Percentiles rank a stretch among this genome's conserved stretches.
Evolutionary conservation across 2,113 vertebrate genomes (phyloP).

Genomic region (Festucalex cinctus): DNA sequence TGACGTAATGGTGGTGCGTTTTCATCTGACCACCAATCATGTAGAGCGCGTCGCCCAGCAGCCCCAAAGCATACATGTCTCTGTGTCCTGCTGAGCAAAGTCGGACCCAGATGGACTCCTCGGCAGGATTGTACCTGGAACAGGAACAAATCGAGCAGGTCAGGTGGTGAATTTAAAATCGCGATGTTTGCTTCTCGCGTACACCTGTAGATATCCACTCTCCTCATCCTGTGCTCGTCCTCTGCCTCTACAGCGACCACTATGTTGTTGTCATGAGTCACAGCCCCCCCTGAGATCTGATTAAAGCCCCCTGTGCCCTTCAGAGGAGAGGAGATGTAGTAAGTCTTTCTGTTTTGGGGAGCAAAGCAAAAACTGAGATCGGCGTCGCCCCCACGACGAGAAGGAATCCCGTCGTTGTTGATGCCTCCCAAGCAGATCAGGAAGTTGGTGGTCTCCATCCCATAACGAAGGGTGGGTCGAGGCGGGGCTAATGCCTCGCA

Average conservation of each 20-base stretch:
- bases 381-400: slow-evolving; percentile 75
- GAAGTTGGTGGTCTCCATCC: slow-evolving; percentile 86
- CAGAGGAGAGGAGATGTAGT: slow-evolving; percentile 82
- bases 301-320: slow-evolving; percentile 71
- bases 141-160: slow-evolving; percentile 17
- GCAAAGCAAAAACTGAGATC: slow-evolving; percentile 86
- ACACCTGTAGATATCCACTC: slow-evolving; percentile 84
- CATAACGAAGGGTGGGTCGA: slow-evolving; percentile 78
- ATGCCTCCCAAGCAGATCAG: slow-evolving; percentile 86
- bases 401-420: slow-evolving; percentile 65
- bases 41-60: slow-evolving; percentile 70
- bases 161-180: not conserved
- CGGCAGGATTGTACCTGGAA: slow-evolving; percentile 77
- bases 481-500: slow-evolving; percentile 65
- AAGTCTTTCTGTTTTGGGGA: slow-evolving; percentile 71
- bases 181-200: not conserved
- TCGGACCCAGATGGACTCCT: slow-evolving; percentile 79
- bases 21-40: slow-evolving; percentile 90
- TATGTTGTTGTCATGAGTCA: slow-evolving; percentile 79
- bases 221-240: slow-evolving; percentile 77
- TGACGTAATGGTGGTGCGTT: slow-evolving; percentile 76
- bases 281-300: slow-evolving; percentile 78
- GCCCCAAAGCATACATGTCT: slow-evolving; percentile 82
- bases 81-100: slow-evolving; percentile 78
- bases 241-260: slow-evolving; percentile 83